phyloP scores from a whole-genome alignment of 2,888 invertebrate species.

The Drosophila phalerata region DNA sequence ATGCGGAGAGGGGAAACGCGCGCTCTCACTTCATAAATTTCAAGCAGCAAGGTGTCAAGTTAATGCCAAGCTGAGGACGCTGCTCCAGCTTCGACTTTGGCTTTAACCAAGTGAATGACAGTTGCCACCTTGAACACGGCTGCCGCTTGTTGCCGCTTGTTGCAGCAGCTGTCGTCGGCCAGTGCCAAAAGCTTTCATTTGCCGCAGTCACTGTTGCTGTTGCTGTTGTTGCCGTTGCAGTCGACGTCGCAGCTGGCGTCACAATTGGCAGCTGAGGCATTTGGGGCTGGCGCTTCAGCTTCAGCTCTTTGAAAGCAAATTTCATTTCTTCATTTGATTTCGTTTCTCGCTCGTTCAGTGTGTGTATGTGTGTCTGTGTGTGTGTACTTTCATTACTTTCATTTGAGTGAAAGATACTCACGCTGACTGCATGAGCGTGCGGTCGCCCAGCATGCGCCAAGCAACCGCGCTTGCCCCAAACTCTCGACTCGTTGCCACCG shows the following conservation, averaged over 20 bases:
- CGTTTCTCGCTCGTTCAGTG: slow-evolving; percentile 40
- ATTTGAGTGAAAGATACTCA: slow-evolving; percentile 79
- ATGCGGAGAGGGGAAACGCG: slow-evolving; percentile 2
- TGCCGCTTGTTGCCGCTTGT: slow-evolving; percentile 29
- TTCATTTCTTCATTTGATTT: slow-evolving; percentile 83
- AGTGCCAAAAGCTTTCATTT: slow-evolving; percentile 74
- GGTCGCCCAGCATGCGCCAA: slow-evolving; percentile 51
- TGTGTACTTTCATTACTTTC: slow-evolving; percentile 79
- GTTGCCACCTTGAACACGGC: slow-evolving; percentile 75
- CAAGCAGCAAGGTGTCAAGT: slow-evolving; percentile 75
- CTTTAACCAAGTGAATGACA: slow-evolving; percentile 71
- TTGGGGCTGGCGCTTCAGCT: slow-evolving; percentile 46
- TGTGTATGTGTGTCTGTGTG: slow-evolving; percentile 18
- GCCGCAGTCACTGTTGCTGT: slow-evolving; percentile 31
- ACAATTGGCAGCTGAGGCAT: slow-evolving; percentile 51
- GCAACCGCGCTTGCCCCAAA: not conserved
- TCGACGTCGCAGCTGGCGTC: slow-evolving; percentile 28
- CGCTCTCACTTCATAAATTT: slow-evolving; percentile 80
- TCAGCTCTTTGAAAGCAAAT: slow-evolving; percentile 73
- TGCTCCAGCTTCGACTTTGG: slow-evolving; percentile 30
- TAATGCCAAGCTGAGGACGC: slow-evolving; percentile 72
- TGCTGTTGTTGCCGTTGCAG: not conserved
- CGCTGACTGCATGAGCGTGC: slow-evolving; percentile 47
- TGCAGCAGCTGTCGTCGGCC: slow-evolving; percentile 58
- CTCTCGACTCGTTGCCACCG: slow-evolving; percentile 4